Evolutionary conservation across 2,797 vertebrate genomes (phyloP).

Genomic region (Myotis vivesi): DNA sequence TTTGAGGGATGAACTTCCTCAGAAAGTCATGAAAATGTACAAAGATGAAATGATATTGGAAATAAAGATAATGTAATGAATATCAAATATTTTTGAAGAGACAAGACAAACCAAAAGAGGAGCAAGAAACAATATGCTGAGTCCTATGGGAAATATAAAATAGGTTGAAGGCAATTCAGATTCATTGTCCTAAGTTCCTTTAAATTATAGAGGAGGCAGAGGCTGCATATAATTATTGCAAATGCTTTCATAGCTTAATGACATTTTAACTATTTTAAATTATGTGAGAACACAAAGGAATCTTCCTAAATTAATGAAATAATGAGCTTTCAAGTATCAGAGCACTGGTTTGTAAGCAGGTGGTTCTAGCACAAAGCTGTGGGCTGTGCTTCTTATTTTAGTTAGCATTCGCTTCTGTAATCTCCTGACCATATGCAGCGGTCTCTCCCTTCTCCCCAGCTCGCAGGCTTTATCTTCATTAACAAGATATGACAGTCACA

Average conservation of each 20-base stretch:
- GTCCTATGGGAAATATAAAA: background rate
- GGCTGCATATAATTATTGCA: background rate
- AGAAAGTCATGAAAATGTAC: background rate
- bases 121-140: background rate
- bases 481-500: constrained; percentile 58
- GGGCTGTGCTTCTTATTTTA: background rate
- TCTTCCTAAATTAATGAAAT: constrained; percentile 31
- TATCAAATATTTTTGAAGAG: background rate
- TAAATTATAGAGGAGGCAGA: background rate
- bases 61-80: background rate
- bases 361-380: background rate
- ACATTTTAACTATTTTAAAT: background rate
- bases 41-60: background rate
- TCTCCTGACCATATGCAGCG: constrained; percentile 44
- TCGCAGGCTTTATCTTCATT: constrained; percentile 38
- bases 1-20: background rate
- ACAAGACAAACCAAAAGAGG: background rate
- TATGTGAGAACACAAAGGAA: background rate
- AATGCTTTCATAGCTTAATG: background rate
- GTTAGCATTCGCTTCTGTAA: background rate
- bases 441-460: background rate
- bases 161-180: background rate
- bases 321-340: background rate
- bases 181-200: background rate
- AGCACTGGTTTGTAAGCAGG: constrained; percentile 31